Evolutionary conservation across 2,888 invertebrate species (phyloP).

Genomic region (Tiphia femorata): DNA sequence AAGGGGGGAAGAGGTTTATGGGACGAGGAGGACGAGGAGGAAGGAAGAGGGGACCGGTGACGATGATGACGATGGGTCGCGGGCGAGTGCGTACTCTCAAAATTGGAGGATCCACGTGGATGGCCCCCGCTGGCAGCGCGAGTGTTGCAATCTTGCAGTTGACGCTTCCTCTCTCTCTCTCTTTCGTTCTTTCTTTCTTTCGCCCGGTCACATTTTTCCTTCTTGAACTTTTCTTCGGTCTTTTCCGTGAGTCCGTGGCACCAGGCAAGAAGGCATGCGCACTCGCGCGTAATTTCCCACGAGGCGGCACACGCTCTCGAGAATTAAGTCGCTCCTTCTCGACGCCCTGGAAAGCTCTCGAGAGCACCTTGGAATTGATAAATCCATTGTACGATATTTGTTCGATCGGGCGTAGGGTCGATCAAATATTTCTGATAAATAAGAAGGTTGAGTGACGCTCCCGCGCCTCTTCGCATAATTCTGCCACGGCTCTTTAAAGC

Average conservation of each 20-base stretch:
- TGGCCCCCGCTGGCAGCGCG: constrained; percentile 24
- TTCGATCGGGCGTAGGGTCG: too few species aligned
- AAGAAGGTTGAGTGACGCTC: too few species aligned
- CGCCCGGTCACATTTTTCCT: constrained; percentile 4
- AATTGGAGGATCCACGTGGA: constrained; percentile 47
- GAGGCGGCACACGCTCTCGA: constrained; percentile 9
- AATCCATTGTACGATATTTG: too few species aligned
- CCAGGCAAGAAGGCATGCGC: too few species aligned
- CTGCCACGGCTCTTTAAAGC: too few species aligned
- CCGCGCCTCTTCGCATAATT: too few species aligned
- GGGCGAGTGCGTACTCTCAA: constrained; percentile 25
- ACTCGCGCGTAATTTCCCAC: constrained; percentile 35
- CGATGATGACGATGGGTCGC: constrained; percentile 2
- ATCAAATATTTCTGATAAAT: too few species aligned
- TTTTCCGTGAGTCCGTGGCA: constrained; percentile 6
- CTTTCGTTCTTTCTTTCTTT: constrained; percentile 15
- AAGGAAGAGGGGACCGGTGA: constrained; percentile 9
- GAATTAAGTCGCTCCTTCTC: background rate
- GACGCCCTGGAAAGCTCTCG: too few species aligned
- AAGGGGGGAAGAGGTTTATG: too few species aligned
- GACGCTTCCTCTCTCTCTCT: constrained; percentile 11
- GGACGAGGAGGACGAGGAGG: background rate
- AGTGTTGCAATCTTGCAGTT: constrained; percentile 50
- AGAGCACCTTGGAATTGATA: too few species aligned
- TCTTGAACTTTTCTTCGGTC: constrained; percentile 8